These are phyloP conservation scores for Microcebus murinus DNA, from an alignment of 2,113 vertebrate genomes.

Conservation along the genomic window DNA sequence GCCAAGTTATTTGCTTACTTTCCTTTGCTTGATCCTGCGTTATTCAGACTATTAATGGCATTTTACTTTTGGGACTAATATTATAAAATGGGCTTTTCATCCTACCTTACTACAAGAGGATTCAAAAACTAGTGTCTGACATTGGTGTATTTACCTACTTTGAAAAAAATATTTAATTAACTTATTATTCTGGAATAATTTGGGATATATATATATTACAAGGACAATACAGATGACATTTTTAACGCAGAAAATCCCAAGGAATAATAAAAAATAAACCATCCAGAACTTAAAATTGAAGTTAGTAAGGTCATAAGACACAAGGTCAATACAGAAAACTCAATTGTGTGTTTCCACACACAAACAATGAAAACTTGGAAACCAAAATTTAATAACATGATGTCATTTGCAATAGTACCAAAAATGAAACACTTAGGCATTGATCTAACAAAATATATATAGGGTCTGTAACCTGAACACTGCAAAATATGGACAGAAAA, in stretches of 20 bases:
- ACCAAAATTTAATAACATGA: not conserved
- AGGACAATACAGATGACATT: not conserved
- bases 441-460: not conserved
- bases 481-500: not conserved
- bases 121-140: not conserved
- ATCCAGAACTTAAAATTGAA: not conserved
- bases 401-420: not conserved
- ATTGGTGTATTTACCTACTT: not conserved
- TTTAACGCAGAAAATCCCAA: not conserved
- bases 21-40: not conserved
- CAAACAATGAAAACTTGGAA: not conserved
- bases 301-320: not conserved
- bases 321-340: not conserved
- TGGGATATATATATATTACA: not conserved
- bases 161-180: not conserved
- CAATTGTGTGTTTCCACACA: not conserved
- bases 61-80: not conserved
- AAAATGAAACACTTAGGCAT: not conserved
- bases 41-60: not conserved
- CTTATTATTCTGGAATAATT: not conserved
- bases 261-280: not conserved
- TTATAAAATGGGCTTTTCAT: not conserved
- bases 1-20: not conserved
- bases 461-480: not conserved
- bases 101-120: not conserved